Base-by-base conservation (phyloP, 2,888 invertebrate species). In the Aplocera efformata region DNA sequence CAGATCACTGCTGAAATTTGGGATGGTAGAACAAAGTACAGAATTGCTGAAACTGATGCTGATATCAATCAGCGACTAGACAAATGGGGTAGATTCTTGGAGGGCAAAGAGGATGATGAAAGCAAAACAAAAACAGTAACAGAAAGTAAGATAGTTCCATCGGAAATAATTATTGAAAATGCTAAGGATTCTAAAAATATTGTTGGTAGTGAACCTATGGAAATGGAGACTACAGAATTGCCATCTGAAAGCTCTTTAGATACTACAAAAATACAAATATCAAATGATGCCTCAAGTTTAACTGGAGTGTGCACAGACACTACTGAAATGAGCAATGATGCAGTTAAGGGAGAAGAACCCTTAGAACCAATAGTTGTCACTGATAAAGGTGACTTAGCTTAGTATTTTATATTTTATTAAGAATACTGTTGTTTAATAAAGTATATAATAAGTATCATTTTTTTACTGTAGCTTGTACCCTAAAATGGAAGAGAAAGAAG, bases 1-100 rank as follows among this genome's bases (percentile, higher is more conserved):
- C 91, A 94, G 75, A 90, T 99, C 17, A 91, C 90, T 2, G 98
- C 98, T 2, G 94, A 94, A 69, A 92, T 94, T 50, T 99, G 97
- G 96, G 98, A 99, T 85, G 99, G 99, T 9, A 94, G 94, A 72
- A 96, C 97, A 0, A 98, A 97, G 76, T 98, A 94, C 80, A 94
- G 94, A 75, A 92, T 98, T 62, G 92, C 92, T 36, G 99, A 99
- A 86, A 97, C 98, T 0, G 97, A 96, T 68, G 93, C 94, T 31
- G 95, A 98, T 72, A 91, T 93, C 13, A 91, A 92, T 49, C 91
- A 94, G 47, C 90, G 99, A 46, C 81, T 98, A 39, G 91, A 92
- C 32, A 94, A 96, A 53, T 99, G 98, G 98, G 94, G 94, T 60
- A 90, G 94, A 58, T 97, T 92, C 79, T 84, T 97, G 58, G 94